Base-by-base conservation (phyloP, 1,140 invertebrate species). In the Heliconius congener region DNA sequence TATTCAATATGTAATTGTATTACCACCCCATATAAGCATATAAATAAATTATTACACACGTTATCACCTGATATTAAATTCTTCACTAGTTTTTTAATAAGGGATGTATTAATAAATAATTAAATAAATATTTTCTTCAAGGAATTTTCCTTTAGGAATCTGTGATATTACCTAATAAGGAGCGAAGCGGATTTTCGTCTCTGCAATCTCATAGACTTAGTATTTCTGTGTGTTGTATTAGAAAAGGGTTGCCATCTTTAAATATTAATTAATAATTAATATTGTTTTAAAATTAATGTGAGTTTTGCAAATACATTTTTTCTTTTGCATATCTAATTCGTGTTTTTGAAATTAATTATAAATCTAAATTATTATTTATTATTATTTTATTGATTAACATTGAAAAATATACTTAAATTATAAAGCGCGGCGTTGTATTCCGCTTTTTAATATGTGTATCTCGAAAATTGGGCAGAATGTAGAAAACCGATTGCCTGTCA, bases 161-260 rank as follows among this genome's bases (percentile, higher is more conserved):
- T 93, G 92, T 93, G 91, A 93, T 93, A 93, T 93, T 93, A 93
- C 90, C 90, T 89, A 87, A 90, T 93, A 92, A 91, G 92, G 86
- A 91, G 87, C 87, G 80, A 83, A 76, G 78, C 82, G 86, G 79
- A 74, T 19, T 46, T 75, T 76, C 73, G 79, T 73, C 77, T 84
- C 79, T 84, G 85, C 82, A 84, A 86, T 88, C 86, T 90, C 87
- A 80, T 87, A 90, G 88, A 79, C 84, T 87, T 71, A 76, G 74
- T 81, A 73, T 66, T n/a, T 78, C 46, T 50, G 57, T 13, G 5
- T 66, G 60, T 66, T 66, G 60, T 66, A 66, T 66, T 66, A 66
- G 60, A 66, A 66, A 30, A 27, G 23, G 60, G 60, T 66, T 66
- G 60, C 60, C 71, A 72, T 37, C n/a, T 39, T 72, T 8, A 19